These are phyloP conservation scores for Tetrao urogallus DNA, from an alignment of 2,113 vertebrate species.

Conservation along the genomic window DNA sequence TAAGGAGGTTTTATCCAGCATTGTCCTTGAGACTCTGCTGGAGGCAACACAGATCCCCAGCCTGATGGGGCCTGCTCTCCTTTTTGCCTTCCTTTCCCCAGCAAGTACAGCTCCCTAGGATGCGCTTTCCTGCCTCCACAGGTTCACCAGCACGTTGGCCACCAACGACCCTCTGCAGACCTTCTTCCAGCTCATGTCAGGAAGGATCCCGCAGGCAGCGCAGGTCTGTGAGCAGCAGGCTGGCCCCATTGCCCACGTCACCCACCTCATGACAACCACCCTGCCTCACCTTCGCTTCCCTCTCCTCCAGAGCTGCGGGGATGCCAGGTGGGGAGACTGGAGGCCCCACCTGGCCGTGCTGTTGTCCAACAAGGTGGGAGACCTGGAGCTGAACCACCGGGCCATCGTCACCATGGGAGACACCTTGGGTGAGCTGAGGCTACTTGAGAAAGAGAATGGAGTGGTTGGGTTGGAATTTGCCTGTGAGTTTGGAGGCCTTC, in stretches of 20 bases:
- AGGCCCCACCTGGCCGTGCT: conserved; percentile 90
- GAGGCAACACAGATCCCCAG: neutral
- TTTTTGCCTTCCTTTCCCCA: neutral
- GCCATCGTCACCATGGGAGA: conserved; percentile 89
- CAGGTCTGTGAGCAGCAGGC: conserved; percentile 72
- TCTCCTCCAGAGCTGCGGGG: conserved; percentile 82
- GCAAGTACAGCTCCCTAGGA: neutral
- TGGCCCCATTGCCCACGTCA: neutral
- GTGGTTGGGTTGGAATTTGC: accelerated
- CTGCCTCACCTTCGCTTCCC: neutral
- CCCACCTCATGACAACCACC: neutral
- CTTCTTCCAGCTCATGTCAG: conserved; percentile 91
- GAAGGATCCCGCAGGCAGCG: conserved; percentile 86
- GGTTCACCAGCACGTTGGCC: conserved; percentile 88
- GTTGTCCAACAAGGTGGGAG: conserved; percentile 86
- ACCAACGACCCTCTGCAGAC: conserved; percentile 90
- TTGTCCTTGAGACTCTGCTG: conserved; percentile 1
- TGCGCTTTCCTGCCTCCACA: conserved; percentile 48
- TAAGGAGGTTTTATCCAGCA: neutral
- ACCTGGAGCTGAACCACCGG: conserved; percentile 75
- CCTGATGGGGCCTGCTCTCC: neutral
- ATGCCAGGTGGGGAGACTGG: conserved; percentile 90
- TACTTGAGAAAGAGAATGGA: neutral
- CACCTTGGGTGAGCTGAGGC: conserved; percentile 81
- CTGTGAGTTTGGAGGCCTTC: neutral